phyloP scores from a whole-genome alignment of 2,888 invertebrate genomes.

The Heteromyza rotundicornis region DNA sequence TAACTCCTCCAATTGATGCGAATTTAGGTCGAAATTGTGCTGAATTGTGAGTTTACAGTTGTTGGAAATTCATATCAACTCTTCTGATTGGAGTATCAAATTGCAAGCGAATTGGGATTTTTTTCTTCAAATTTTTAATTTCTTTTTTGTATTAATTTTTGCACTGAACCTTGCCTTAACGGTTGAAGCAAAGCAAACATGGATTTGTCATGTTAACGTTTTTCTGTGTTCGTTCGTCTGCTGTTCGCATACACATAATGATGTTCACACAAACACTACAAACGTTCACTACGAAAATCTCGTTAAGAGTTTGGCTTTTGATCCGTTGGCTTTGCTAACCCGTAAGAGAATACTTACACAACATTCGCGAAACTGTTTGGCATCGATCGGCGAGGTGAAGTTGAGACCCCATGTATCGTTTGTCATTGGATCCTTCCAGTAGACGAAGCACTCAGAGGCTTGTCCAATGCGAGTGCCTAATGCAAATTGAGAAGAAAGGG shows the following conservation, averaged over 20 bases:
- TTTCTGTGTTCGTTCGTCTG: too few relatives aligned
- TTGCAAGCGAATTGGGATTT: conserved; percentile 7
- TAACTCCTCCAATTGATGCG: conserved; percentile 23
- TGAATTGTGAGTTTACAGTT: too few relatives aligned
- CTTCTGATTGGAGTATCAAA: too few relatives aligned
- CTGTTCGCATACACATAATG: background rate
- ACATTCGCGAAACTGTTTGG: conserved; percentile 95
- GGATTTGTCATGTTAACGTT: conserved; percentile 5
- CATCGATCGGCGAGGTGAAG: conserved; percentile 96
- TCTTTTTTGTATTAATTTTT: conserved; percentile 12
- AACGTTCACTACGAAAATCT: background rate
- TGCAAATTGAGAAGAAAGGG: conserved; percentile 17
- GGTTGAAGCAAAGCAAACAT: conserved; percentile 43
- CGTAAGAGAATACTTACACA: conserved; percentile 80
- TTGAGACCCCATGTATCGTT: conserved; percentile 98
- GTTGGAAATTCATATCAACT: background rate
- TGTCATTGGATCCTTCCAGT: conserved; percentile 97
- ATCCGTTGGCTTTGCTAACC: conserved; percentile 45
- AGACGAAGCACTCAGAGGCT: conserved; percentile 98
- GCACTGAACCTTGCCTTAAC: conserved; percentile 50
- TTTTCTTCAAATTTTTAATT: conserved; percentile 18
- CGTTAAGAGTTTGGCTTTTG: background rate
- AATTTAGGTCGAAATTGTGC: conserved; percentile 28
- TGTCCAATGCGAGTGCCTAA: conserved; percentile 94
- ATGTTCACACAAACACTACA: background rate